Evolutionary conservation across 2,888 invertebrate species (phyloP).

Genomic region (Conchocele bisecta): DNA sequence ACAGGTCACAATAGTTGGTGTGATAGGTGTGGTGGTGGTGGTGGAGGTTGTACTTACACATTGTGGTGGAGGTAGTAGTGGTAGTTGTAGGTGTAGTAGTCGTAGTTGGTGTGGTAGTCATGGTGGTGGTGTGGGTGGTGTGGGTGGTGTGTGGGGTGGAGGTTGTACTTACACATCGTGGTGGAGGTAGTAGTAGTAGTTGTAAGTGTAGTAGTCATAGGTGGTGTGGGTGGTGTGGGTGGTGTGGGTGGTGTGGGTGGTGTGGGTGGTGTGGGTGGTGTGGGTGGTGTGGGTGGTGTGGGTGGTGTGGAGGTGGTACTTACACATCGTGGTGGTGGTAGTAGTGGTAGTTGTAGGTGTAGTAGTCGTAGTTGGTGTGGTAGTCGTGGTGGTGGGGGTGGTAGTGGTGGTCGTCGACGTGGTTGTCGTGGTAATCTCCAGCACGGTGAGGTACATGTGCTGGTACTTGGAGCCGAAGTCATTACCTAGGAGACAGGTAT

Average conservation of each 20-base stretch:
- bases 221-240: not conserved
- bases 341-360: slow-evolving; percentile 58
- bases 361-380: slow-evolving; percentile 59
- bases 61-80: not conserved
- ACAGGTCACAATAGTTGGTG: no score
- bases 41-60: slow-evolving; percentile 8
- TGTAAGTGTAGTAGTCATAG: no score
- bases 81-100: no score
- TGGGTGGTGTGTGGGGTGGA: slow-evolving; percentile 10
- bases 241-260: slow-evolving; percentile 8
- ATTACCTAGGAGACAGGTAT: slow-evolving; percentile 72
- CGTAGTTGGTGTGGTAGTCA: no score
- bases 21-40: slow-evolving; percentile 16
- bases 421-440: slow-evolving; percentile 55
- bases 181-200: slow-evolving; percentile 52
- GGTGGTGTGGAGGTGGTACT: slow-evolving; percentile 12
- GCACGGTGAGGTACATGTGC: slow-evolving; percentile 67
- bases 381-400: slow-evolving; percentile 57
- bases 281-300: slow-evolving; percentile 35
- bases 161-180: slow-evolving; percentile 26
- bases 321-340: slow-evolving; percentile 46
- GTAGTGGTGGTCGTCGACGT: slow-evolving; percentile 64
- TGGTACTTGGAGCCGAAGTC: slow-evolving; percentile 68
- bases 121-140: slow-evolving; percentile 13
- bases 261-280: slow-evolving; percentile 14